Base-by-base conservation (phyloP, 1,140 invertebrate species). In the Grapholita molesta region DNA sequence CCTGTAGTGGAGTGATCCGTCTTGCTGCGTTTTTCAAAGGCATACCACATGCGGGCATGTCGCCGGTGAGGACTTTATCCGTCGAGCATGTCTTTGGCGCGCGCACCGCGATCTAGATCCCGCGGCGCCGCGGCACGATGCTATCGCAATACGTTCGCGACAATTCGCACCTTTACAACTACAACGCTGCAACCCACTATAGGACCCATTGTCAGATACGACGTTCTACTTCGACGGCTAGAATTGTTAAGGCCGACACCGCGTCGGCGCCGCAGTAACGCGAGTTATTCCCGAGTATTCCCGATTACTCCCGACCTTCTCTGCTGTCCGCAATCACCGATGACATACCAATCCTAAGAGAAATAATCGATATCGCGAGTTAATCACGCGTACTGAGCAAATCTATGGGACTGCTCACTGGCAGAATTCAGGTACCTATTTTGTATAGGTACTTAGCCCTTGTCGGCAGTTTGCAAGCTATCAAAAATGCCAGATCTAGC, bases 21-120 rank as follows among this genome's bases (percentile, higher is more conserved):
- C 69, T 70, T 67, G 70, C 72, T 67, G 70, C 69, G 74, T 73
- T 79, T 78, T 74, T 87, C 85, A 86, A 84, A 90, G 84, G 83
- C 83, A 84, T 83, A 77, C 80, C 75, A 78, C 68, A 76, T 72
- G 78, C 79, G 81, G 79, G 78, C 71, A 78, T 75, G 84, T 81
- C 79, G 74, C 73, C 77, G 75, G 75, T 81, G 84, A 90, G 70
- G 86, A 85, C 88, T 90, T 88, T 89, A 89, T 90, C 88, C 86
- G 70, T 77, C 75, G 77, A 73, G 73, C 72, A 83, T 75, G 84
- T 84, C 86, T 87, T 83, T 86, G 84, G 79, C 70, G 71, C 75
- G 71, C 68, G 67, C 70, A 77, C 85, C 88, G 85, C 84, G 88
- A 90, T 90, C 88, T 90, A 90, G 86, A 90, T 90, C 72, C 73